phyloP scores from a whole-genome alignment of 2,888 invertebrate genomes.

The Ommatoiulus sabulosus region DNA sequence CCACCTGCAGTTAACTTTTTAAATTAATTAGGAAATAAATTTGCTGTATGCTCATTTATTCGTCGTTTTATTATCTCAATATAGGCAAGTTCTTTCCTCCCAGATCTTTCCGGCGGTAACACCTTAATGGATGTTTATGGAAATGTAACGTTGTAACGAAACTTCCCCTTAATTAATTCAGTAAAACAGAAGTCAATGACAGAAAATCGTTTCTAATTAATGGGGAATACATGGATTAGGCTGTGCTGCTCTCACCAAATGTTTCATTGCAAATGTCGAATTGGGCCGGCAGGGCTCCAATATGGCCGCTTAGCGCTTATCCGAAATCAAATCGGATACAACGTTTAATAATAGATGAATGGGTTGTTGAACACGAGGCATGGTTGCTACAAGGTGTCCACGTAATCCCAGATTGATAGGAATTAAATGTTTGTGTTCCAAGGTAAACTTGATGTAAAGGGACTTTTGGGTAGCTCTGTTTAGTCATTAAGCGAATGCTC shows the following conservation, averaged over 20 bases:
- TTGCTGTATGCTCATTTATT: not conserved
- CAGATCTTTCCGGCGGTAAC: not conserved
- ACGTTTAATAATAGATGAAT: too few relatives aligned
- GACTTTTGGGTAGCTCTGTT: too few relatives aligned
- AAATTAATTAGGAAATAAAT: not conserved
- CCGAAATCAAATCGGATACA: not conserved
- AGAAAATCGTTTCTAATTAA: slow-evolving; percentile 34
- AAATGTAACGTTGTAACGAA: slow-evolving; percentile 4
- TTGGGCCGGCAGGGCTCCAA: not conserved
- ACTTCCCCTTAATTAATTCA: slow-evolving; percentile 5
- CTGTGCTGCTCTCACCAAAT: not conserved
- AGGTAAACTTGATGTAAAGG: too few relatives aligned
- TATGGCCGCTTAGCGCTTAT: not conserved
- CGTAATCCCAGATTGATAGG: too few relatives aligned
- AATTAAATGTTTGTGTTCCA: too few relatives aligned
- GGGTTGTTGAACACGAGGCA: too few relatives aligned
- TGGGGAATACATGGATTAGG: slow-evolving; percentile 11
- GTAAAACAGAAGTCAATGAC: slow-evolving; percentile 34
- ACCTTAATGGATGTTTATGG: slow-evolving; percentile 34
- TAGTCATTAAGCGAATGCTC: too few relatives aligned
- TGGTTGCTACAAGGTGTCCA: too few relatives aligned
- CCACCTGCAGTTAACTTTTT: not conserved
- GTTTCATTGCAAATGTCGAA: not conserved
- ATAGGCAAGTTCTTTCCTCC: not conserved
- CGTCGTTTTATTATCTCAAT: not conserved